A percentile compares a stretch with the other conserved stretches of the same genome.
These are phyloP conservation scores for Synaphobranchus kaupii DNA, from an alignment of 2,797 vertebrate genomes.

Conservation along the genomic window DNA sequence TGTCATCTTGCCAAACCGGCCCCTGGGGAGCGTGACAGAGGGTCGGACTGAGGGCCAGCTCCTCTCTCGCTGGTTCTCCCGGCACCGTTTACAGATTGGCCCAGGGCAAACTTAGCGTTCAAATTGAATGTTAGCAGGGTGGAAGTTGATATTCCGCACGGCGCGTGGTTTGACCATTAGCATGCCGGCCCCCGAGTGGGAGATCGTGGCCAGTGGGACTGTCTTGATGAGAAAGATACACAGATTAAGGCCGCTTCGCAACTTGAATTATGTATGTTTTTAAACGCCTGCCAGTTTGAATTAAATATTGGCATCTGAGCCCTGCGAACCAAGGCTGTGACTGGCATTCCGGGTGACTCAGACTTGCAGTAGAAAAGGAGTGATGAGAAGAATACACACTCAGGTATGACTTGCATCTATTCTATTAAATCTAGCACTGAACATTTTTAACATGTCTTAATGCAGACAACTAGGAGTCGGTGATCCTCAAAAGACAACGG, in stretches of 20 bases:
- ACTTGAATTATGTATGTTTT: slow-evolving; percentile 6
- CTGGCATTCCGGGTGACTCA: not conserved
- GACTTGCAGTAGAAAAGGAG: not conserved
- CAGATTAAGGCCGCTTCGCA: slow-evolving; percentile 16
- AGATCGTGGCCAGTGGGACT: not conserved
- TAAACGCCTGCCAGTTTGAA: not conserved
- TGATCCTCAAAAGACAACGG: not conserved
- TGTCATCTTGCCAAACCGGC: not conserved
- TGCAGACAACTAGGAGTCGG: not conserved
- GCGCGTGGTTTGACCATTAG: not conserved
- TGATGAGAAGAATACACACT: not conserved
- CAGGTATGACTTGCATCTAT: not conserved
- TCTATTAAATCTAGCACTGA: not conserved
- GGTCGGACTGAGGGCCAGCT: not conserved
- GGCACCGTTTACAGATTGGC: slow-evolving; percentile 26
- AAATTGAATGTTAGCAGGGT: not conserved
- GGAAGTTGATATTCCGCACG: not conserved
- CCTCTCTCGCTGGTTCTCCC: not conserved
- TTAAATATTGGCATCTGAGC: not conserved
- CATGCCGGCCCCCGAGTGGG: not conserved
- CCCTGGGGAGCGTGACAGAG: slow-evolving; percentile 26
- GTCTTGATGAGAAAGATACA: slow-evolving; percentile 21
- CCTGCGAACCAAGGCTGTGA: not conserved
- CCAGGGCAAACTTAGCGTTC: not conserved
- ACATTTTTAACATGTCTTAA: not conserved